Evolutionary conservation across 1,140 invertebrate genomes (phyloP).

Genomic region (Cotesia chilonis): DNA sequence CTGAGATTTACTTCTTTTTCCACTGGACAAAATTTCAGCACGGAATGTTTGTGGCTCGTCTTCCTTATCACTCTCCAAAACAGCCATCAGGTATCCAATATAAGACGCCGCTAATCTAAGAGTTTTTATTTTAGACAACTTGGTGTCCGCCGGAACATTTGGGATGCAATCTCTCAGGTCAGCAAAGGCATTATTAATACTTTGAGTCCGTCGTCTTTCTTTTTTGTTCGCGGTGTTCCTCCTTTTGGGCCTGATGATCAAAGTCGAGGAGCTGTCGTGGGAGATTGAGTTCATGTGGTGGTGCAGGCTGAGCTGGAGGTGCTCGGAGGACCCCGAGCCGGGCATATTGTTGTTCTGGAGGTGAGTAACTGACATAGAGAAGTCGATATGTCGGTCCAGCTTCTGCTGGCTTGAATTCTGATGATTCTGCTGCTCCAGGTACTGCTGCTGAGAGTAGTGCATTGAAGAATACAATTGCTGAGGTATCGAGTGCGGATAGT

Average conservation of each 20-base stretch:
- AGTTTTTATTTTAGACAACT: slow-evolving; percentile 93
- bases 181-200: slow-evolving; percentile 94
- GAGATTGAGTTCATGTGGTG: slow-evolving; percentile 43
- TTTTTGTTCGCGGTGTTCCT: slow-evolving; percentile 92
- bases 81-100: slow-evolving; percentile 87
- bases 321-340: slow-evolving; percentile 24
- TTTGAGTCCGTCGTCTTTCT: slow-evolving; percentile 89
- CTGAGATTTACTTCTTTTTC: slow-evolving; percentile 57
- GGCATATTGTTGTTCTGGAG: slow-evolving; percentile 12
- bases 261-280: slow-evolving; percentile 23
- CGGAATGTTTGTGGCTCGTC: slow-evolving; percentile 78
- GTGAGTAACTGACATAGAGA: slow-evolving; percentile 28
- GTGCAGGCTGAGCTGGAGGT: slow-evolving; percentile 35
- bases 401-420: slow-evolving; percentile 21
- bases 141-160: slow-evolving; percentile 94
- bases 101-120: slow-evolving; percentile 89
- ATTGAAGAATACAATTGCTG: slow-evolving; percentile 47
- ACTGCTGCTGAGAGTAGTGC: slow-evolving; percentile 45
- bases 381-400: slow-evolving; percentile 37
- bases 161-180: slow-evolving; percentile 93
- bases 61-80: slow-evolving; percentile 76
- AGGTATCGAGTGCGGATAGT: neutral
- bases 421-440: slow-evolving; percentile 31
- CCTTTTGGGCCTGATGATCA: slow-evolving; percentile 66
- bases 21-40: slow-evolving; percentile 73